phyloP scores from a whole-genome alignment of 2,888 invertebrate genomes.

The Notocelia uddmanniana region DNA sequence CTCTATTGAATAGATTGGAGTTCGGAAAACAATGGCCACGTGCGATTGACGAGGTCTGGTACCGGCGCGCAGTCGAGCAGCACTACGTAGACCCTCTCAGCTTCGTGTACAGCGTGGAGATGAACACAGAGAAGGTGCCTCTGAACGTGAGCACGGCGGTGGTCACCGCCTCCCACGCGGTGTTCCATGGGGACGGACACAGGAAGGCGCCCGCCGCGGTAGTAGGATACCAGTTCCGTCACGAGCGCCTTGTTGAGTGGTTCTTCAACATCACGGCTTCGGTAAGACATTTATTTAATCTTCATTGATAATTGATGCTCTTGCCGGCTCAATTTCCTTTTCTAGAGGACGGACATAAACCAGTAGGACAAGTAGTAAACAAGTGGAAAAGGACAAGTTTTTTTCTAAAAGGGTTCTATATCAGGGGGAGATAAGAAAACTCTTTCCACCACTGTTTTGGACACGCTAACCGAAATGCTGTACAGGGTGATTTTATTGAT shows the following conservation, averaged over 20 bases:
- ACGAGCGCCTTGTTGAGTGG: conserved; percentile 90
- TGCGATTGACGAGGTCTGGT: conserved; percentile 96
- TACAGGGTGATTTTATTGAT: no score
- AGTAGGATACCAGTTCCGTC: conserved; percentile 93
- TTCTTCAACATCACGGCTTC: conserved; percentile 93
- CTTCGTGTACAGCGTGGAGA: conserved; percentile 89
- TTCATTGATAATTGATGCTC: not conserved
- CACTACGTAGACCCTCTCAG: conserved; percentile 91
- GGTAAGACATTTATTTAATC: conserved; percentile 73
- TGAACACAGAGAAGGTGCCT: conserved; percentile 74
- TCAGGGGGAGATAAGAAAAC: no score
- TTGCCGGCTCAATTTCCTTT: not conserved
- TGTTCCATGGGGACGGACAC: conserved; percentile 88
- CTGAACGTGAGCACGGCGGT: conserved; percentile 88
- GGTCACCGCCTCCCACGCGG: conserved; percentile 95
- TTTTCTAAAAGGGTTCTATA: no score
- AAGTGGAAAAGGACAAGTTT: no score
- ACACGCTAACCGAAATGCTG: no score
- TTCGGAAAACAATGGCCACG: conserved; percentile 91
- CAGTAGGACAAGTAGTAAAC: no score
- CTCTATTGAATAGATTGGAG: conserved; percentile 80
- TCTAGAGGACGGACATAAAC: no score
- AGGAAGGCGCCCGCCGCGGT: conserved; percentile 89
- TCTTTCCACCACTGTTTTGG: no score
- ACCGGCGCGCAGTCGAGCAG: conserved; percentile 94